phyloP scores from a whole-genome alignment of 2,888 invertebrate species.

The Xylophagus ater region DNA sequence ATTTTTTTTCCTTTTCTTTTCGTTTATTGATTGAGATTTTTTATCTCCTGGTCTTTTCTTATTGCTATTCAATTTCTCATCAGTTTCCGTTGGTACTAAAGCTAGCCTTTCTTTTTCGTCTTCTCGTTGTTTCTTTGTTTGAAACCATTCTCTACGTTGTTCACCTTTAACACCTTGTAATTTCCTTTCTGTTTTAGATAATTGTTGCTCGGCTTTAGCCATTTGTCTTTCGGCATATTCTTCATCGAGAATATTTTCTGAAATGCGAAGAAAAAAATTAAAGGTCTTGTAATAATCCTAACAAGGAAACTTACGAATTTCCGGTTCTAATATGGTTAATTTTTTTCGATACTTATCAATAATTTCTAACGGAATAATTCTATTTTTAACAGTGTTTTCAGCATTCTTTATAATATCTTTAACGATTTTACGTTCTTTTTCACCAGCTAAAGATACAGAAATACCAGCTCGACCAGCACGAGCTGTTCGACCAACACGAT shows the following conservation, averaged over 20 bases:
- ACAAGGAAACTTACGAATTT: conserved; percentile 48
- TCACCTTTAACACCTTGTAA: conserved; percentile 42
- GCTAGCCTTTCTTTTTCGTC: conserved; percentile 60
- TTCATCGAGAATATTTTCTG: conserved; percentile 65
- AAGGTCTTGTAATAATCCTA: too few species aligned
- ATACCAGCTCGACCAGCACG: conserved; percentile 88
- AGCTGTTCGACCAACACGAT: conserved; percentile 89
- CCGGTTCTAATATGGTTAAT: conserved; percentile 60
- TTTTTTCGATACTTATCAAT: conserved; percentile 73
- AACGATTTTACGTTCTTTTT: conserved; percentile 79
- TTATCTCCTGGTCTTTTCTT: conserved; percentile 32
- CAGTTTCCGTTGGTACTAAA: conserved; percentile 33
- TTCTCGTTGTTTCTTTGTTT: conserved; percentile 65
- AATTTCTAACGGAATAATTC: conserved; percentile 80
- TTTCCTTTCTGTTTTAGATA: conserved; percentile 57
- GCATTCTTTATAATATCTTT: conserved; percentile 86
- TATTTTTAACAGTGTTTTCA: conserved; percentile 70
- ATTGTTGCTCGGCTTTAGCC: conserved; percentile 73
- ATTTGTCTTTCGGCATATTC: conserved; percentile 74
- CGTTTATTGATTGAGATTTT: conserved; percentile 33
- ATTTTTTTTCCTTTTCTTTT: conserved; percentile 29
- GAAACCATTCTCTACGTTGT: conserved; percentile 65
- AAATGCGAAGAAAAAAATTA: conserved; percentile 4
- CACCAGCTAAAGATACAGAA: conserved; percentile 90
- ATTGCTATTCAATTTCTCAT: conserved; percentile 33